These are phyloP conservation scores for Neodon shergylaensis DNA, from an alignment of 2,113 vertebrate genomes.

Conservation along the genomic window DNA sequence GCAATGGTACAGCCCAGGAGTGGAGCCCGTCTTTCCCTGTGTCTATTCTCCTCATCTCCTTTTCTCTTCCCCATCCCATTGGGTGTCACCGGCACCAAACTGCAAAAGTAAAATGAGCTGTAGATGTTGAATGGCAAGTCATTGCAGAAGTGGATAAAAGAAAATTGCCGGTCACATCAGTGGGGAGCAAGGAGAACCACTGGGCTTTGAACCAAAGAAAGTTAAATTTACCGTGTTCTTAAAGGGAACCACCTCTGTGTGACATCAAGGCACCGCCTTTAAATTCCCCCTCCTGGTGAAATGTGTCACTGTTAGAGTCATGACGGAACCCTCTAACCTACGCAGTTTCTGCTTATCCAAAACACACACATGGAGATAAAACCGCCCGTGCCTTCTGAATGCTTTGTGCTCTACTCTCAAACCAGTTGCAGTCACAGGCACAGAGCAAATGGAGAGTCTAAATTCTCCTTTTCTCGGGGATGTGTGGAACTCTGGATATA, in stretches of 20 bases:
- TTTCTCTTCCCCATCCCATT: slow-evolving; percentile 61
- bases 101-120: slow-evolving; percentile 83
- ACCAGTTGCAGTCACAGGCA: slow-evolving; percentile 8
- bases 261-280: slow-evolving; percentile 68
- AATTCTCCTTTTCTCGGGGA: neutral
- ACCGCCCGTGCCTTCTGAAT: slow-evolving; percentile 13
- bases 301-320: slow-evolving; percentile 46
- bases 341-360: slow-evolving; percentile 66
- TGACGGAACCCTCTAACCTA: slow-evolving; percentile 31
- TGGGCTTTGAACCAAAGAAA: slow-evolving; percentile 84
- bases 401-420: neutral
- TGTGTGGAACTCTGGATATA: neutral
- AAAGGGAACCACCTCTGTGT: slow-evolving; percentile 70
- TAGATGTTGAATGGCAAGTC: slow-evolving; percentile 87
- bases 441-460: neutral
- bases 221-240: slow-evolving; percentile 81
- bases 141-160: slow-evolving; percentile 85
- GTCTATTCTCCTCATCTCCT: neutral
- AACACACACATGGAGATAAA: slow-evolving; percentile 61
- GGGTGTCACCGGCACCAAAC: slow-evolving; percentile 74
- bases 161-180: slow-evolving; percentile 83
- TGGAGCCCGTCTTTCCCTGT: slow-evolving; percentile 66
- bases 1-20: slow-evolving; percentile 63
- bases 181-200: slow-evolving; percentile 74
- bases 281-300: slow-evolving; percentile 68